A percentile compares a stretch with the other conserved stretches of the same genome.
Conservation (phyloP, 2,888 invertebrate genomes). For the Tachystola acroxantha region DNA sequence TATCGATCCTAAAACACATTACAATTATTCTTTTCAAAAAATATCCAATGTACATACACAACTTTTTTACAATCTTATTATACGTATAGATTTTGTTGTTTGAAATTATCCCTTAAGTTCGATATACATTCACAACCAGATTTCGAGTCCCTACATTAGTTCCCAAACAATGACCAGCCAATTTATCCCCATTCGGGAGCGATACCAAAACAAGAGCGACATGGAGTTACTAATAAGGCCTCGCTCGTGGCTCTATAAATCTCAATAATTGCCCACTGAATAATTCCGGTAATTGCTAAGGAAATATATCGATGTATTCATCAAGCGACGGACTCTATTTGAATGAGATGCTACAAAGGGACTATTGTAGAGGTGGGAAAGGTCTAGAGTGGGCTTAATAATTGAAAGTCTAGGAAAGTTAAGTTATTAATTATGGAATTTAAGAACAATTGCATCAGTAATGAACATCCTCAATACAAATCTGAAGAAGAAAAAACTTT, state of each 20-base stretch:
- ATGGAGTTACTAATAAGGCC: slow-evolving; percentile 9
- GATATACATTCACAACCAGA: no score
- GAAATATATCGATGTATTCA: slow-evolving; percentile 23
- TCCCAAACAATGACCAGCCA: background rate
- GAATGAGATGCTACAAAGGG: slow-evolving; percentile 15
- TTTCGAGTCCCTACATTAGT: no score
- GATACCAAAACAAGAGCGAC: slow-evolving; percentile 11
- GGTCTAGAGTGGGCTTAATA: background rate
- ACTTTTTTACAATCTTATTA: no score
- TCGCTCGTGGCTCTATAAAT: slow-evolving; percentile 6
- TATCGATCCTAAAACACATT: no score
- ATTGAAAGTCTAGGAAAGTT: no score
- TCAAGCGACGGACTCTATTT: slow-evolving; percentile 11
- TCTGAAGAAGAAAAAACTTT: no score
- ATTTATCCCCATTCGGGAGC: slow-evolving; percentile 5
- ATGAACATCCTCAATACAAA: no score
- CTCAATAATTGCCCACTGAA: slow-evolving; percentile 20
- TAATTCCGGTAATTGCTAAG: slow-evolving; percentile 15
- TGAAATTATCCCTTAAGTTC: no score
- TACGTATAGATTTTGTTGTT: no score
- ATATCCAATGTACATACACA: no score
- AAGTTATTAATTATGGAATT: background rate
- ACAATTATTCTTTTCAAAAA: no score
- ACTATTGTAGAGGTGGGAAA: slow-evolving; percentile 5
- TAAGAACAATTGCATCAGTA: no score